phyloP scores from a whole-genome alignment of 2,113 vertebrate genomes.

The Malurus melanocephalus region DNA sequence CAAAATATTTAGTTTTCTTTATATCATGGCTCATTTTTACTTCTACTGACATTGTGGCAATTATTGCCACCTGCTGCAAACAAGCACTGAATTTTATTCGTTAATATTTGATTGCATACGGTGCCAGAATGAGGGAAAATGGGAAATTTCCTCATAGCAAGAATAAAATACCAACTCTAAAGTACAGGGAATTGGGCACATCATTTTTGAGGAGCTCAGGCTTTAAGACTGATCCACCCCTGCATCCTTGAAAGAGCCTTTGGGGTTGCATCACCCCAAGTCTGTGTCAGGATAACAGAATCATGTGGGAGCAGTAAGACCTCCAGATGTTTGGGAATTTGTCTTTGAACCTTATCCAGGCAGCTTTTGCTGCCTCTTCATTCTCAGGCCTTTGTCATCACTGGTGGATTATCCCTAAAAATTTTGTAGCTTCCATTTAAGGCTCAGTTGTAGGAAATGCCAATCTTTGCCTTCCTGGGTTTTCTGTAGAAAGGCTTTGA shows the following conservation, averaged over 20 bases:
- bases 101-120: background rate
- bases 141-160: background rate
- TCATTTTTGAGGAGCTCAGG: background rate
- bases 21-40: background rate
- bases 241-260: background rate
- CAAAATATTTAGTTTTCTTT: background rate
- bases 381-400: background rate
- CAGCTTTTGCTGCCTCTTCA: background rate
- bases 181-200: background rate
- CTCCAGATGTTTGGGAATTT: background rate
- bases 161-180: background rate
- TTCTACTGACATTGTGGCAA: background rate
- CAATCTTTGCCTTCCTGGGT: background rate
- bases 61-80: background rate
- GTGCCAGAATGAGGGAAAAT: background rate
- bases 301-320: background rate
- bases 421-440: background rate
- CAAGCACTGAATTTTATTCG: background rate
- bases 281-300: background rate
- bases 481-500: background rate
- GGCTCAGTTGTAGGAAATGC: background rate
- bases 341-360: background rate
- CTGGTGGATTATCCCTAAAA: background rate
- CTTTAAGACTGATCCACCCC: background rate
- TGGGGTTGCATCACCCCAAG: fast-evolving